Base-by-base conservation (phyloP, 2,113 vertebrate species). In the Prolemur simus region DNA sequence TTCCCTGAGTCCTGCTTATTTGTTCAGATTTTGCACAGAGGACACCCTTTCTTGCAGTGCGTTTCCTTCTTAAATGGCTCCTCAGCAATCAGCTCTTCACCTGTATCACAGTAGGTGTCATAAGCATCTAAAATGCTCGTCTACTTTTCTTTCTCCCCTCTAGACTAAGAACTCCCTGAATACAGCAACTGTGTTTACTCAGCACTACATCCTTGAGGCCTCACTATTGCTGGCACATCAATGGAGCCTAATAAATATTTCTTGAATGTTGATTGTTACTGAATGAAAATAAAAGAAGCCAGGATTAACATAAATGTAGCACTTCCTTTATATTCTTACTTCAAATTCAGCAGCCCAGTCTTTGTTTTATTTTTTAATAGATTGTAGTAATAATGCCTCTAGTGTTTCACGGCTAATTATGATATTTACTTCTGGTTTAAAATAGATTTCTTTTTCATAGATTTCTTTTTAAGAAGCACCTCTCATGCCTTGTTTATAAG, bases 301-400 rank as follows among this genome's bases (percentile, higher is more conserved):
- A 78, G 52, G 13, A 80, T 84, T 77, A 52, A 37, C 39, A 54
- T 18, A 4, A 39, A 56, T 89, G 66, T 88, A 68, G 14, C 37
- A 45, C 87, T 93, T 89, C 25, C 27, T 25, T 96, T 93, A 37
- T 58, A 74, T 83, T 81, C 29, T 90, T 93, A 39, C 32, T 84
- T 95, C 37, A 87, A 56, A 56, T 58, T 68, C 20, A 68, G 49
- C n/a, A 96, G 25, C 64, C 49, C 83, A 73, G 87, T 87, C 32
- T 86, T 93, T 74, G 68, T 82, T 89, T 81, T 80, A 90, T 81
- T 92, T 63, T 95, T 89, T 93, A 71, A 64, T 29, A 73, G 47
- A 76, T 69, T 91, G 8, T 32, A 95, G 18, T 78, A 83, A 60
- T 45, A 90, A 87, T 80, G 45, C 5, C 29, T 78, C 47, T 73